Conservation (phyloP, 2,113 vertebrate genomes). For the Syngnathus floridae region DNA sequence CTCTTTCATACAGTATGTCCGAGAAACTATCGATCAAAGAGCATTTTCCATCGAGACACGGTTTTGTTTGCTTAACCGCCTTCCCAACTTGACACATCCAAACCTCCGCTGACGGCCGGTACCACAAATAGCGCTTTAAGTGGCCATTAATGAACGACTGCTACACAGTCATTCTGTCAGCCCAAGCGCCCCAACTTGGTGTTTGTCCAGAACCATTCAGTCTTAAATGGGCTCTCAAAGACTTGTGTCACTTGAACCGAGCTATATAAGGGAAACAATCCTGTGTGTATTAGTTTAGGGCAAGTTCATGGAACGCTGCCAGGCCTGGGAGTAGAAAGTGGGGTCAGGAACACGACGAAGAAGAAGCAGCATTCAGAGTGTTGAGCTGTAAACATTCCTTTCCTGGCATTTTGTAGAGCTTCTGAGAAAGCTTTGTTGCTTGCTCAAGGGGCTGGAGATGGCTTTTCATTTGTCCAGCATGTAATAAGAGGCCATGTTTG, state of each 20-base stretch:
- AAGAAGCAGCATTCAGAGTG: constrained; percentile 36
- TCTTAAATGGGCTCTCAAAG: constrained; percentile 20
- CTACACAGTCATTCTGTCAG: constrained; percentile 39
- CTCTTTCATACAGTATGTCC: background rate
- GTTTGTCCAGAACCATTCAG: constrained; percentile 41
- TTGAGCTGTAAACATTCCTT: constrained; percentile 47
- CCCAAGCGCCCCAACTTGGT: constrained; percentile 22
- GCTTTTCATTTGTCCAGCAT: constrained; percentile 41
- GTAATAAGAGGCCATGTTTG: constrained; percentile 17
- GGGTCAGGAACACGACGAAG: constrained; percentile 45
- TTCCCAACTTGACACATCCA: constrained; percentile 24
- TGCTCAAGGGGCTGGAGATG: constrained; percentile 59
- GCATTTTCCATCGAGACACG: background rate
- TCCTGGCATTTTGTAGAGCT: background rate
- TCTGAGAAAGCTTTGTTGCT: constrained; percentile 28
- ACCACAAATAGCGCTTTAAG: constrained; percentile 52
- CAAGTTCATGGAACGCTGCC: constrained; percentile 55
- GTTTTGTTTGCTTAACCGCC: constrained; percentile 1
- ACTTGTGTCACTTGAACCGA: constrained; percentile 37
- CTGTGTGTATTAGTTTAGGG: constrained; percentile 68
- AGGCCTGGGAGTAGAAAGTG: constrained; percentile 43
- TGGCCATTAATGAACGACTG: constrained; percentile 45
- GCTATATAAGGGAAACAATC: constrained; percentile 69
- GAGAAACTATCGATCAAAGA: background rate
- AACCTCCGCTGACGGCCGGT: constrained; percentile 28